phyloP scores from a whole-genome alignment of 1,140 invertebrate species.

The Campoletis sonorensis region DNA sequence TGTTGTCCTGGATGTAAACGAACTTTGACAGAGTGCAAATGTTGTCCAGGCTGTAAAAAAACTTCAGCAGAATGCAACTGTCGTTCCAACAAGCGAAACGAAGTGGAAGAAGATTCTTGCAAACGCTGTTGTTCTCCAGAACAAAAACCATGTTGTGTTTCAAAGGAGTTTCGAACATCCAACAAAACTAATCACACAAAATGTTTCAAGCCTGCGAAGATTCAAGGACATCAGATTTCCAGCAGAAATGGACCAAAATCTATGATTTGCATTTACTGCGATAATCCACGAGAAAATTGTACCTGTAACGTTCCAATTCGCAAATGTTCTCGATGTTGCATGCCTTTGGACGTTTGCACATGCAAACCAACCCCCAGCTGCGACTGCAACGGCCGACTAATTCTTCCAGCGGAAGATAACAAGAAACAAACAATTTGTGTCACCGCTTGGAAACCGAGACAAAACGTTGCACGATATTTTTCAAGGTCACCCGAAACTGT shows the following conservation, averaged over 20 bases:
- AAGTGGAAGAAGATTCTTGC: too few species aligned
- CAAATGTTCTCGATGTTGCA: slow-evolving; percentile 54
- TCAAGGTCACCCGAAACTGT: slow-evolving; percentile 46
- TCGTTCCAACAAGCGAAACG: too few species aligned
- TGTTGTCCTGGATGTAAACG: too few species aligned
- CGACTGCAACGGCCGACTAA: slow-evolving; percentile 18
- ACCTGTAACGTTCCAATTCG: slow-evolving; percentile 52
- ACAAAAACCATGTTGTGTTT: too few species aligned
- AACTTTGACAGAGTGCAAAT: too few species aligned
- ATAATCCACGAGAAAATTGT: slow-evolving; percentile 56
- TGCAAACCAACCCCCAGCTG: slow-evolving; percentile 38
- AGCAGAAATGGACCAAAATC: slow-evolving; percentile 17
- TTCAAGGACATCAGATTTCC: neutral
- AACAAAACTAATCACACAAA: too few species aligned
- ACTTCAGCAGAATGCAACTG: too few species aligned
- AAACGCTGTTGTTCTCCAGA: too few species aligned
- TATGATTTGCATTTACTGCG: slow-evolving; percentile 61
- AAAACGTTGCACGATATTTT: slow-evolving; percentile 54
- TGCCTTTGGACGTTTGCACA: slow-evolving; percentile 53
- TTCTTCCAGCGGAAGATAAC: slow-evolving; percentile 35
- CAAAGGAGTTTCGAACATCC: too few species aligned
- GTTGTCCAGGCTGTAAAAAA: too few species aligned
- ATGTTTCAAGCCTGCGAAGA: too few species aligned
- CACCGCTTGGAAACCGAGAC: slow-evolving; percentile 58
- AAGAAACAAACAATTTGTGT: slow-evolving; percentile 53